Base-by-base conservation (phyloP, 2,888 invertebrate species). In the Eudasyphora cyanicolor region DNA sequence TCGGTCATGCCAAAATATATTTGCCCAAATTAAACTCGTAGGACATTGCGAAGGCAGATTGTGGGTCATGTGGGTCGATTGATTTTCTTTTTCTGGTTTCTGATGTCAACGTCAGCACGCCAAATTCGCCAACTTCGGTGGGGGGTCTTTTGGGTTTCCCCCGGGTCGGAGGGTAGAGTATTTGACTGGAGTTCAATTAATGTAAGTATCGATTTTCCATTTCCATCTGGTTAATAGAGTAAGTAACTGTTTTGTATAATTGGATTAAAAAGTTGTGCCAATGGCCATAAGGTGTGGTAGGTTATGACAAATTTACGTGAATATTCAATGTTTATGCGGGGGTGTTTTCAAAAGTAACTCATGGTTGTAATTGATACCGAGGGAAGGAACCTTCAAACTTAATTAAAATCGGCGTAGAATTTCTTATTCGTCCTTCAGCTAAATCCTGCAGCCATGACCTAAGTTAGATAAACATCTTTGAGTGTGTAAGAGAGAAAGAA, bases 21-120 rank as follows among this genome's bases (percentile, higher is more conserved):
- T 64, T 64, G 64, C 2, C 35, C 38, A 64, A 64, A 38, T 21
- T 21, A 35, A 32, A 64, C 38, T 64, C 19, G 12, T 17, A 29
- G n/a, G 14, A 67, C 42, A 67, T 21, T 67, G 62, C 29, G 35
- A 19, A 64, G 64, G 35, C 19, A 38, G 21, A 67, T 42, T 67
- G 38, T 67, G 67, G 67, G 67, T 67, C 67, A 67, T 32, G 19
- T 60, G 60, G 60, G 60, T 60, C 60, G 29, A 60, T 60, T 29
- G 60, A 60, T 60, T 60, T 45, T 29, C 29, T 29, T 32, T 29
- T 10, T 21, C 27, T 10, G 24, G 27, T 27, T 0, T 57, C 19
- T 57, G 57, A 57, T 60, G 60, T 32, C 60, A 60, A 45, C 45
- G 2, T 45, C n/a, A 14, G n/a, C 45, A 45, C 45, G 45, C 45